Evolutionary conservation across 1,140 invertebrate species (phyloP).

Genomic region (Bilobella aurantiaca): DNA sequence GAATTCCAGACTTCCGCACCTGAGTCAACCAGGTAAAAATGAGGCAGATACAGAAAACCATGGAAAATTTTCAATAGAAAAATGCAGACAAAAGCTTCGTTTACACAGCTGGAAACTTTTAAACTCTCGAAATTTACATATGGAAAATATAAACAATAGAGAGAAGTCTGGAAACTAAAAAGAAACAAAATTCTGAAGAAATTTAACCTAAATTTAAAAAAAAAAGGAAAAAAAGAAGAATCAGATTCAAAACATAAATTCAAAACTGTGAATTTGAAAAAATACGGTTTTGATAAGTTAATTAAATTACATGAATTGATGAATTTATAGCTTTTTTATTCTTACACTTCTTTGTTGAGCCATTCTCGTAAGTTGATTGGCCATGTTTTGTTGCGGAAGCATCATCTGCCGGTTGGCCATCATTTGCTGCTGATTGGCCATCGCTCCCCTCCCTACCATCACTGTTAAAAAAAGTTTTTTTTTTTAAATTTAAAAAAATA

Average conservation of each 20-base stretch:
- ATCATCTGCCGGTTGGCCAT: slow-evolving; percentile 20
- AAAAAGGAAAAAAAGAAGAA: no score
- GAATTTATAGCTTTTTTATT: neutral
- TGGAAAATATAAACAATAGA: neutral
- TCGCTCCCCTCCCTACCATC: neutral
- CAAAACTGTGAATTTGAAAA: no score
- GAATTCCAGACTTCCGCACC: no score
- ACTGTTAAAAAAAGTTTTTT: neutral
- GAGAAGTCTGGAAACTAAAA: neutral
- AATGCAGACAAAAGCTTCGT: neutral
- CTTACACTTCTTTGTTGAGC: slow-evolving; percentile 5
- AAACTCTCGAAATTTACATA: neutral
- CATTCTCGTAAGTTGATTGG: slow-evolving; percentile 21
- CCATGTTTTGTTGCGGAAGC: slow-evolving; percentile 17
- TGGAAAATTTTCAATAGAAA: no score
- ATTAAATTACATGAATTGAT: no score
- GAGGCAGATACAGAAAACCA: no score
- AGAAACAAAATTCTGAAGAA: no score
- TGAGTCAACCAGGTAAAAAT: no score
- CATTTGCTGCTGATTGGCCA: slow-evolving; percentile 1
- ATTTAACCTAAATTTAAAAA: no score
- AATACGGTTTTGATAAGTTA: no score
- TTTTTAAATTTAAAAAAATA: no score
- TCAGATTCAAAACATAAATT: no score
- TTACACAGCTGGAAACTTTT: neutral